Base-by-base conservation (phyloP, 2,797 vertebrate species). In the Dromococcyx pavoninus region DNA sequence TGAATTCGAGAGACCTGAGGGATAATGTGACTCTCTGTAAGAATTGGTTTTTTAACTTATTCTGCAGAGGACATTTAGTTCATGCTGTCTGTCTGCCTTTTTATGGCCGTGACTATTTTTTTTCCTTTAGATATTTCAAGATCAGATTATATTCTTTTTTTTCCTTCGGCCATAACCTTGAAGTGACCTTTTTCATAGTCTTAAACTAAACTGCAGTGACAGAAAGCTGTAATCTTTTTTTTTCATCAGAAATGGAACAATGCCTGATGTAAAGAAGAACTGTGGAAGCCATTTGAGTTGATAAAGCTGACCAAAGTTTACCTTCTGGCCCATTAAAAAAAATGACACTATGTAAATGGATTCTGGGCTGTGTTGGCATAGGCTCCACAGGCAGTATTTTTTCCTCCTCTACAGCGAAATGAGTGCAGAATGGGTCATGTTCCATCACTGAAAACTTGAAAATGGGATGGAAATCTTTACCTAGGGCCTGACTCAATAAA, bases 381-480 rank as follows among this genome's bases (percentile, higher is more conserved):
- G 37, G 35, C 51, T 83, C 64, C 24, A 39, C 69, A 73, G 53
- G 32, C 78, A 51, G 18, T 79, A 78, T 51, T 90, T 96, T 96
- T 96, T 67, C 35, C 39, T 93, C 21, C 64, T 78, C 21, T 87
- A 7, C 50, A 41, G 70, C 22, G 7, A 87, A 95, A 65, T 61
- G 58, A 88, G 43, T 60, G 46, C 43, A 69, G 67, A 94, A 82
- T 82, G 83, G 91, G 69, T 95, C 93, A 84, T 30, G 37, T 91
- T 95, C 88, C 93, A 90, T 80, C 3, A 5, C 76, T 92, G 65
- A 95, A 87, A 92, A 86, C 72, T 95, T 86, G 71, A 91, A 86
- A 95, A 91, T 79, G 82, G 51, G 70, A 89, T 96, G 94, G 95
- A 96, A 95, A 95, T 76, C 84, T 94, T 95, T 94, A 95, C 72